Base-by-base conservation (phyloP, 2,113 vertebrate genomes). In the Mustelus asterias region DNA sequence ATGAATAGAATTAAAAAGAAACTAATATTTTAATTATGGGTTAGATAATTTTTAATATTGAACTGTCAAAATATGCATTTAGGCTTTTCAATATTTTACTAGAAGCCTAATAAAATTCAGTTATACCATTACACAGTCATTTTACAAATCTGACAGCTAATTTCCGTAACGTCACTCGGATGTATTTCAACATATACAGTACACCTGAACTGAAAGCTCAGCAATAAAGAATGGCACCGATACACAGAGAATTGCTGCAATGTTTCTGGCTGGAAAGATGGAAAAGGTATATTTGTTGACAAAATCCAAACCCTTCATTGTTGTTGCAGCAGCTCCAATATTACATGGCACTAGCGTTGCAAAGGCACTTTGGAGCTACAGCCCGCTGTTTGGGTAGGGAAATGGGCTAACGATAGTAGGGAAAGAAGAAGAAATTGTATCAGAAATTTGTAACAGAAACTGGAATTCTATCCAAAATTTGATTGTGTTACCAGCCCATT, bases 131-230 rank as follows among this genome's bases (percentile, higher is more conserved):
- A 41, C 20, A 70, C 18, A 48, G 92, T 67, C 44, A 70, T 94
- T 94, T 94, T 70, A 94, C 37, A 94, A 69, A 94, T 69, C 37
- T 94, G 67, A 94, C 65, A 67, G 22, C 93, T 94, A 63, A 70
- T 44, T 70, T 69, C 63, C 70, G 65, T 29, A 54, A 54, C 4
- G 48, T 54, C 48, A 54, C 48, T 54, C 54, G n/a, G 4, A 90
- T 90, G 41, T 0, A 90, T 60, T 90, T 60, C 13, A 90, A 60
- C 26, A 90, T 60, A 29, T 60, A 60, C 29, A 48, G 88, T 11
- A 88, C 24, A 22, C 85, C 22, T 88, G 24, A 88, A 88, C 41
- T 24, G 44, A 88, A 88, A 88, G 24, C 24, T 54, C 3, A 88
- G 33, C 54, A 8, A 9, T 9, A 72, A 86, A 41, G 18, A 24